These are phyloP conservation scores for Lepus americanus DNA, from an alignment of 2,113 vertebrate genomes.

Conservation along the genomic window DNA sequence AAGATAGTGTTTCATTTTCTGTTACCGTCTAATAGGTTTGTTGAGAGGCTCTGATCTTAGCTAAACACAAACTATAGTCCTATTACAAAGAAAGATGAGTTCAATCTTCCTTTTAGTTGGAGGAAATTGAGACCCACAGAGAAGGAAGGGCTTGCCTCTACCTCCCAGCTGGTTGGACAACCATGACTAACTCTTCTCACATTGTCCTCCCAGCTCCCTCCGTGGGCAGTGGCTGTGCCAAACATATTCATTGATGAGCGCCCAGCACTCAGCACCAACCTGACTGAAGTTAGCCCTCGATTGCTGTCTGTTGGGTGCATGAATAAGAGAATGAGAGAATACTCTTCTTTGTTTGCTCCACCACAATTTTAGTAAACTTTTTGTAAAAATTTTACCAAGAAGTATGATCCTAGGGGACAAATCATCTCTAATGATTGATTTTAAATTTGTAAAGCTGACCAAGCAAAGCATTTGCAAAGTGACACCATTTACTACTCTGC, in stretches of 20 bases:
- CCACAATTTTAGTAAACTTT: slow-evolving; percentile 65
- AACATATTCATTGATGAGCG: neutral
- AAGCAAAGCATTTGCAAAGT: slow-evolving; percentile 84
- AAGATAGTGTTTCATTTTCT: slow-evolving; percentile 21
- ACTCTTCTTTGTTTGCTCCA: neutral
- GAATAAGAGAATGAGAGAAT: slow-evolving; percentile 56
- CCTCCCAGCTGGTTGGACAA: neutral
- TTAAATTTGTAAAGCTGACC: slow-evolving; percentile 84
- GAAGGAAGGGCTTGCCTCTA: neutral
- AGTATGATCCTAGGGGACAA: slow-evolving; percentile 70
- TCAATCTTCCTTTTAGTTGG: neutral
- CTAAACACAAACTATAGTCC: neutral
- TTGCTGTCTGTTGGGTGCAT: slow-evolving; percentile 41
- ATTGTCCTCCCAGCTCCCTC: neutral
- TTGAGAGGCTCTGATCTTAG: neutral
- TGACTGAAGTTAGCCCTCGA: neutral
- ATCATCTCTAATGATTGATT: slow-evolving; percentile 83
- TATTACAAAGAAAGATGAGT: neutral
- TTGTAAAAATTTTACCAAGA: slow-evolving; percentile 70
- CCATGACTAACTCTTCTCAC: neutral
- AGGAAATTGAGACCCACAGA: neutral
- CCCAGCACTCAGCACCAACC: neutral
- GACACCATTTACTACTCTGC: slow-evolving; percentile 80
- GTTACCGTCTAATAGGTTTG: neutral
- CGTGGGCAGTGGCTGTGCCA: neutral